Evolutionary conservation across 2,888 invertebrate species (phyloP), one percentile per base, ranked within the genome.

Genomic region (Morinoia aosen): DNA sequence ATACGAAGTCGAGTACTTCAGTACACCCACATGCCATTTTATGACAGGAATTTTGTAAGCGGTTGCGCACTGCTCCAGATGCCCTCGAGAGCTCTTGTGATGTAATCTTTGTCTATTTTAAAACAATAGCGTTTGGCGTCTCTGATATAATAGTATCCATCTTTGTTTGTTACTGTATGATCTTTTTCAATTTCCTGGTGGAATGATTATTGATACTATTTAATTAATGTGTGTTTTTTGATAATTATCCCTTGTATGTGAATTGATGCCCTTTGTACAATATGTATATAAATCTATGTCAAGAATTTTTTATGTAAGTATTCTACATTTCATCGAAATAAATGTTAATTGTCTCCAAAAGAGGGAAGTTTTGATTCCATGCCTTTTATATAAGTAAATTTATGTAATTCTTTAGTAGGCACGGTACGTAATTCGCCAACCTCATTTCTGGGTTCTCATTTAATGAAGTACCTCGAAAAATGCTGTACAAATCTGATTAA

Each of bases 281-380:
- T 93, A 93, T 93, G 93, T 93, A 93, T 33, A 93, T 93, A 93
- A 93, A 11, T 93, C 93, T 57, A 57, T 93, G 93, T 93, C 93
- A 93, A 93, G 93, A 93, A 57, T 93, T 93, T 93, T 93, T 93
- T 93, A 93, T 93, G 93, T 93, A 93, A 93, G 93, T 93, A 93
- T 93, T 93, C 93, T 93, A 93, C 93, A 93, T 93, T 93, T 93
- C 93, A 93, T 93, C 93, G 93, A 93, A 93, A 93, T 93, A 93
- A 93, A 93, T 93, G 93, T 93, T 93, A 93, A 93, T 93, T 93
- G 93, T 93, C 93, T 93, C 93, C 93, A 93, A 48, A 33, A 76
- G 25, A 33, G 33, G 8, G 25, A 33, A 76, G 33, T 19, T 33
- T 76, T 76, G 16, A 76, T 76, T 76, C 8, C 76, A 8, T 76